Evolutionary conservation across 2,113 vertebrate species (phyloP).

Genomic region (Chrysemys picta): DNA sequence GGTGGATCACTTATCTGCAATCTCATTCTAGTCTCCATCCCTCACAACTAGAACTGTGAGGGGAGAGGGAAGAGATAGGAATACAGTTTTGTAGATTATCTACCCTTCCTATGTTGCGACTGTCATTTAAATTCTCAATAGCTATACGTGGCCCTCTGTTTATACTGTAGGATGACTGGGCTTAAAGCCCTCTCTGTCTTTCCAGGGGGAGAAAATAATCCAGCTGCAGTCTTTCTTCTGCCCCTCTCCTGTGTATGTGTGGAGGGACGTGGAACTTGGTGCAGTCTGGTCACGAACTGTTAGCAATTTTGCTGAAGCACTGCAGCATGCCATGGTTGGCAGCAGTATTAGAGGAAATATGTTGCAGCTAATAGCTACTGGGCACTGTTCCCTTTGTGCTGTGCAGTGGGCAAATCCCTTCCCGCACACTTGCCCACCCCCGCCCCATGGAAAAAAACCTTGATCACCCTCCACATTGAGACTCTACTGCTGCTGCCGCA

Average conservation of each 20-base stretch:
- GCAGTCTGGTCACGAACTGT: neutral
- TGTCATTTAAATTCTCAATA: neutral
- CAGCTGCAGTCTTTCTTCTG: neutral
- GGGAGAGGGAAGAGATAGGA: neutral
- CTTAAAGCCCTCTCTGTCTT: neutral
- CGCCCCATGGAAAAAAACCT: neutral
- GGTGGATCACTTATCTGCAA: neutral
- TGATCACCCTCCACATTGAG: neutral
- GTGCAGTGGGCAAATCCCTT: neutral
- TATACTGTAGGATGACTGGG: neutral
- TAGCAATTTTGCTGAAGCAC: conserved; percentile 10
- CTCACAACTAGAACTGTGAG: neutral
- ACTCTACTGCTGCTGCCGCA: neutral
- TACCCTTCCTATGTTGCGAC: neutral
- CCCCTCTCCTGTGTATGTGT: neutral
- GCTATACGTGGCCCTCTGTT: neutral
- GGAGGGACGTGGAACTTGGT: rapidly evolving
- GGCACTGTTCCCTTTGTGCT: neutral
- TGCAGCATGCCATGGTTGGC: neutral
- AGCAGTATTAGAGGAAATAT: neutral
- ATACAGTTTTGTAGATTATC: neutral
- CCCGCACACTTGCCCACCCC: neutral
- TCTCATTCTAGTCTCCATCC: neutral
- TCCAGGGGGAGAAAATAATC: neutral
- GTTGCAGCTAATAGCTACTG: neutral